Evolutionary conservation across 1,140 invertebrate genomes (phyloP), one percentile per base, ranked within the genome.

Genomic region (Cyrtorhinus lividipennis): DNA sequence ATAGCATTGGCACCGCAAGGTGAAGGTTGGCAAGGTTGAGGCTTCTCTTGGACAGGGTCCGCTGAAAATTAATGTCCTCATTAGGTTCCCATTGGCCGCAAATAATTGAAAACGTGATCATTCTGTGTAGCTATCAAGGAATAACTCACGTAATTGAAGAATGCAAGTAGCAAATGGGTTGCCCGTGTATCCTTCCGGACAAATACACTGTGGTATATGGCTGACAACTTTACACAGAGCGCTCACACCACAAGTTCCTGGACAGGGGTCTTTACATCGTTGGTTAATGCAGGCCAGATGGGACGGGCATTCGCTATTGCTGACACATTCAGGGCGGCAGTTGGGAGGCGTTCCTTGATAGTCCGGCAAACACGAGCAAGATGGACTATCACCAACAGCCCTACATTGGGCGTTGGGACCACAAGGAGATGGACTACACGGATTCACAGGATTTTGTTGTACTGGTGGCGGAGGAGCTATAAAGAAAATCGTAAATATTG

Each of bases 1-100:
- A 82, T 70, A 24, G 85, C 83, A 72, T 87, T 88, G 2, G 81
- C 72, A 46, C 87, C 87, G 72, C 88, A 90, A 10, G 86, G 85
- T 23, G 82, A 84, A 24, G 82, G 82, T 27, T 75, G 69, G 68
- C 88, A 90, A 25, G 84, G 84, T 56, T 85, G 78, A 85, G 80
- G 10, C 59, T 58, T 59, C 66, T 65, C 72, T 65, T 68, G 71
- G 67, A 67, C 64, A 27, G 58, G 69, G 71, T 67, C 64, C 46
- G 66, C 64, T 66, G 60, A 22, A 67, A 67, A 64, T 15, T n/a
- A n/a, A n/a, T n/a, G n/a, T n/a, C n/a, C n/a, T n/a, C n/a, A n/a
- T 59, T 59, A 1, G 8, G 12, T 22, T 10, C 24, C n/a, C 23
- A 20, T 48, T 48, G 46, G 23, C 46, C 2, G 13, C 46, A n/a